Base-by-base conservation (phyloP, 1,140 invertebrate species). In the Dufourea novaeangliae region DNA sequence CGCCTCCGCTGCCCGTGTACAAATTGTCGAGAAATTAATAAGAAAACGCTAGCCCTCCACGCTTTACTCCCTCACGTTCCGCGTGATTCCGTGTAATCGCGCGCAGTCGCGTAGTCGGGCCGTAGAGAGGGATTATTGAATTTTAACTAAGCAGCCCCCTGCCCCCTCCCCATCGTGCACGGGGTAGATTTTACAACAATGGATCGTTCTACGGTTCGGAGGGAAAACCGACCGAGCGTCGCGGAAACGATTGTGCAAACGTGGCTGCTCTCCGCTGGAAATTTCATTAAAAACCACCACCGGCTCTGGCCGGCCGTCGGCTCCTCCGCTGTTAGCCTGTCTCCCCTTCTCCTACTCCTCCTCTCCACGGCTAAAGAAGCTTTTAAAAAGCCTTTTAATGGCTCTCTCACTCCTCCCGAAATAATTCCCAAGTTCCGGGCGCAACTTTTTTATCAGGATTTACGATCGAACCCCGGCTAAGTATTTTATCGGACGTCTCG, bases 301-400 rank as follows among this genome's bases (percentile, higher is more conserved):
- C 37, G n/a, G 39, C 59, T 22, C n/a, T 37, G 11, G 22, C 25
- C 4, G n/a, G 32, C 25, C 29, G 10, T 50, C 11, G 11, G 12
- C 52, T 27, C 3, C 17, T 2, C 37, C 37, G 7, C 20, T n/a
- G n/a, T n/a, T n/a, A n/a, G n/a, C n/a, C n/a, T n/a, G n/a, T n/a
- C n/a, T n/a, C n/a, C n/a, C n/a, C n/a, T n/a, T n/a, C n/a, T n/a
- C n/a, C n/a, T n/a, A n/a, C n/a, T n/a, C n/a, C n/a, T n/a, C n/a
- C n/a, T n/a, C n/a, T n/a, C n/a, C n/a, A n/a, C 17, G 56, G 22
- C 54, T 14, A 41, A 71, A 72, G 70, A 34, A 73, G 59, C 70
- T 63, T 73, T 73, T 73, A 73, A 73, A 73, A 73, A 73, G 59
- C 44, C 70, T 63, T 63, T 63, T 73, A 73, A 73, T 73, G 46